Evolutionary conservation across 2,113 vertebrate species (phyloP).

Genomic region (Megaptera novaeangliae): DNA sequence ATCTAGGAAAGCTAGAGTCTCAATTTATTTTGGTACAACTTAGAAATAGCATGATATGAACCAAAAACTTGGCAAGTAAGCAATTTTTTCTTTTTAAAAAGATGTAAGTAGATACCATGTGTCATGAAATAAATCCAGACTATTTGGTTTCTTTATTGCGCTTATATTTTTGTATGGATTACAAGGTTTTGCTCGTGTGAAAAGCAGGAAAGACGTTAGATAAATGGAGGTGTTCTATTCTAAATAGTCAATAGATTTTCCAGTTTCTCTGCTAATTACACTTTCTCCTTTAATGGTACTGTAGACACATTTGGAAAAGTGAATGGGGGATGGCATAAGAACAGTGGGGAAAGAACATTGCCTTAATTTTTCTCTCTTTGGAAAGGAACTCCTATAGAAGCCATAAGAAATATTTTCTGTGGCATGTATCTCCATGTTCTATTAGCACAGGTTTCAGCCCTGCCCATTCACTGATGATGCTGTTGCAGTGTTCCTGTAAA

Average conservation of each 20-base stretch:
- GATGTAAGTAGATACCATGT: neutral
- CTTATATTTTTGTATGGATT: neutral
- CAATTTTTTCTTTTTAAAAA: neutral
- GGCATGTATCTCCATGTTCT: neutral
- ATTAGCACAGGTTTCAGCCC: neutral
- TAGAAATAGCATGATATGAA: neutral
- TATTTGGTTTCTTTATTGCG: neutral
- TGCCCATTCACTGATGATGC: neutral
- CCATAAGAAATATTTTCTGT: neutral
- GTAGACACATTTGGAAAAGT: neutral
- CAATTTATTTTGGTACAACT: neutral
- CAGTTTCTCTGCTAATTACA: neutral
- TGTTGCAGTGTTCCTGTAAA: too few species aligned
- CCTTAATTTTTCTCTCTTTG: neutral
- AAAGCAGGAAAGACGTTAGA: neutral
- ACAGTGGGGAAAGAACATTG: neutral
- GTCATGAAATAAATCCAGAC: neutral
- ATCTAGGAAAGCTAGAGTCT: neutral
- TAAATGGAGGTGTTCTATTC: neutral
- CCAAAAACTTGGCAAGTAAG: neutral
- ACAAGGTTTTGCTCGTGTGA: neutral
- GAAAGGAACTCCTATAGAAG: neutral
- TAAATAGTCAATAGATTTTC: neutral
- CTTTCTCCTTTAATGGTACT: neutral
- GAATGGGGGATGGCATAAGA: neutral